Evolutionary conservation across 1,140 invertebrate genomes (phyloP).

Genomic region (Neotoxoptera formosana): DNA sequence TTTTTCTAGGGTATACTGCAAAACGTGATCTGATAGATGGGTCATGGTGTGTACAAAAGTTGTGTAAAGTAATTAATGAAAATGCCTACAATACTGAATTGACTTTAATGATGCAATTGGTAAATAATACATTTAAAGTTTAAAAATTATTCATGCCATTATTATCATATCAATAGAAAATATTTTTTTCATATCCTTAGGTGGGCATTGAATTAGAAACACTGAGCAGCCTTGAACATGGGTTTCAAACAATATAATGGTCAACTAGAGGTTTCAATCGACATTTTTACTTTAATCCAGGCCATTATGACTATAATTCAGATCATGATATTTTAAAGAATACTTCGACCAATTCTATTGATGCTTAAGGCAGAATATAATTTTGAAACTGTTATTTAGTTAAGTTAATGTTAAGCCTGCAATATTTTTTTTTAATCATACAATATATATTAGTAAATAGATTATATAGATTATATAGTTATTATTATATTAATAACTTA

Average conservation of each 20-base stretch:
- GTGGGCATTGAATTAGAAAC: conserved; percentile 19
- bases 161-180: too few species aligned
- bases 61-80: conserved; percentile 45
- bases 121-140: not conserved
- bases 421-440: too few species aligned
- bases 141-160: not conserved
- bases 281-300: conserved; percentile 58
- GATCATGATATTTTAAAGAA: not conserved
- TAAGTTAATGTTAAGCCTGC: too few species aligned
- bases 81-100: conserved; percentile 57
- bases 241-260: conserved; percentile 48
- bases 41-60: conserved; percentile 57
- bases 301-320: conserved; percentile 48
- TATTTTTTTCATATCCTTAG: conserved; percentile 10
- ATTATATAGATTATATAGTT: too few species aligned
- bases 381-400: too few species aligned
- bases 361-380: not conserved
- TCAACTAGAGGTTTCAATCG: conserved; percentile 26
- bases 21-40: conserved; percentile 25
- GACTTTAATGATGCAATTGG: conserved; percentile 50
- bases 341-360: not conserved
- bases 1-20: conserved; percentile 36
- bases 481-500: too few species aligned
- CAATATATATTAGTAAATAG: too few species aligned
- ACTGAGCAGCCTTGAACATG: not conserved